A percentile compares a stretch with the other conserved stretches of the same genome.
Conservation (phyloP, 1,140 invertebrate genomes). For the Condylostylus longicornis region DNA sequence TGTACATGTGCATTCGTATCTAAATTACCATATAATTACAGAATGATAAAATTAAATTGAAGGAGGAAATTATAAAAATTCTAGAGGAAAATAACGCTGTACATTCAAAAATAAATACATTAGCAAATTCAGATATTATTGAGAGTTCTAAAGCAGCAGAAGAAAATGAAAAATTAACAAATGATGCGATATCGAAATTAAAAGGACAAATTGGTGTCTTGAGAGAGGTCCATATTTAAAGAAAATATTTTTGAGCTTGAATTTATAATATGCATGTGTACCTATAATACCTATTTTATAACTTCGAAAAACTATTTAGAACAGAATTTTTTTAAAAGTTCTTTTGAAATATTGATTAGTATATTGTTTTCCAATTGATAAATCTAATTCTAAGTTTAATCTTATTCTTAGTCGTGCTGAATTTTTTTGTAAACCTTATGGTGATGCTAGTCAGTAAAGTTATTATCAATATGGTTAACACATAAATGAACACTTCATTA, state of each 20-base stretch:
- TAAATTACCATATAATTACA: conserved; percentile 1
- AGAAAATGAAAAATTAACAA: conserved; percentile 8
- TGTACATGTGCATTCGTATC: neutral
- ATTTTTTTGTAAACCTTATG: no score
- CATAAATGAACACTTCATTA: neutral
- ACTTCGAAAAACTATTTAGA: no score
- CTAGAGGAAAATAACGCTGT: conserved; percentile 15
- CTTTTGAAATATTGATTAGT: neutral
- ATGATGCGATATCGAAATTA: conserved; percentile 14
- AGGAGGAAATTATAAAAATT: conserved; percentile 6
- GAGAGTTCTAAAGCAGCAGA: neutral
- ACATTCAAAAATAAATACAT: conserved; percentile 3
- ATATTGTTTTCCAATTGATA: neutral
- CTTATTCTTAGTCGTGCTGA: no score
- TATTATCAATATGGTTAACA: no score
- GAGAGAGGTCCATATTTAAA: conserved; percentile 7
- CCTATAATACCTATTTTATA: no score
- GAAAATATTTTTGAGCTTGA: conserved; percentile 11
- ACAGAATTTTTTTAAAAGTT: neutral
- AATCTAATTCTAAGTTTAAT: no score
- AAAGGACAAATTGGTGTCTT: conserved; percentile 15
- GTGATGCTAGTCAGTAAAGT: no score
- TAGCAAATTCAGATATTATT: conserved; percentile 4
- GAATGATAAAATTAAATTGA: conserved; percentile 6
- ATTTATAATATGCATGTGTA: conserved; percentile 6